These are phyloP conservation scores for Sceloporus undulatus DNA, from an alignment of 2,113 vertebrate species.

Conservation along the genomic window DNA sequence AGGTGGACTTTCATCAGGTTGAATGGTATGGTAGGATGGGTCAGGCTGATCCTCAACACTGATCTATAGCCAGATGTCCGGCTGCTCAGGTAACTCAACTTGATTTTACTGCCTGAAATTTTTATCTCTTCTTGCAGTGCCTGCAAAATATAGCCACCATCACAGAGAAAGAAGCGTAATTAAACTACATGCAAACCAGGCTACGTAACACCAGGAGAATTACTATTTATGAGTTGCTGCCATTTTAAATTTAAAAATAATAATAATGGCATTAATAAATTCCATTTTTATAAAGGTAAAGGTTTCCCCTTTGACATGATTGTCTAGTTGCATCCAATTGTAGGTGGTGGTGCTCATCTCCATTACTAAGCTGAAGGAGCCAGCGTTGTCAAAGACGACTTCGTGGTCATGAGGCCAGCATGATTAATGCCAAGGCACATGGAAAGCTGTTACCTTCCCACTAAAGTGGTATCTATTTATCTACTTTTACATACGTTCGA, in stretches of 20 bases:
- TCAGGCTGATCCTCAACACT: slow-evolving; percentile 91
- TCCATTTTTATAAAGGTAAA: background rate
- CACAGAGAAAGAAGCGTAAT: background rate
- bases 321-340: no score
- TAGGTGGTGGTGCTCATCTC: no score
- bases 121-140: slow-evolving; percentile 92
- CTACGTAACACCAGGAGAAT: slow-evolving; percentile 46
- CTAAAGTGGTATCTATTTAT: no score
- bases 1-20: slow-evolving; percentile 99
- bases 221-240: slow-evolving; percentile 63
- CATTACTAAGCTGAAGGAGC: no score
- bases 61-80: slow-evolving; percentile 95
- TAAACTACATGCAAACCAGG: slow-evolving; percentile 48
- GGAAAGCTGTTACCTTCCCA: no score
- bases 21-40: slow-evolving; percentile 92
- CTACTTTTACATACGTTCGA: no score
- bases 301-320: no score
- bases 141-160: slow-evolving; percentile 71
- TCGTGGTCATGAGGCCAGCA: no score
- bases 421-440: no score
- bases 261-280: slow-evolving; percentile 46
- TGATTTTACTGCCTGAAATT: slow-evolving; percentile 91
- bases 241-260: slow-evolving; percentile 23
- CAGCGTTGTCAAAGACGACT: no score
- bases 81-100: slow-evolving; percentile 93